Base-by-base conservation (phyloP, 2,888 invertebrate species). In the Catocala fraxini region DNA sequence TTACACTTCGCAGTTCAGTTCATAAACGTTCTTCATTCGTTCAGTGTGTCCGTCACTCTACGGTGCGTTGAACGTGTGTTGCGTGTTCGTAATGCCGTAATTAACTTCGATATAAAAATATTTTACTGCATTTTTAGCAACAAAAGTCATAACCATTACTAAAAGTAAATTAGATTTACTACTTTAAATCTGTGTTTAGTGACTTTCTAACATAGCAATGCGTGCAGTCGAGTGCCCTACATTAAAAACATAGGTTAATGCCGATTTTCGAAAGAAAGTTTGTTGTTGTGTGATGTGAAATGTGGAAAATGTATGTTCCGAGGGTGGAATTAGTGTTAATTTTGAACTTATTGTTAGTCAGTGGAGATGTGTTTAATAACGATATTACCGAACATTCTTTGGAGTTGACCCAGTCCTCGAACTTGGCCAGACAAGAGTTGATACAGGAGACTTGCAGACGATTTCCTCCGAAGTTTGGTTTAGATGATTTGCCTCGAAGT, bases 371-470 rank as follows among this genome's bases (percentile, higher is more conserved):
- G 58, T 82, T 78, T 71, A 86, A 88, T 55, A 86, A 86, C 56
- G 80, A 82, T 47, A 79, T 83, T n/a, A 84, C 81, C 76, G 81
- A 83, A 48, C 70, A 95, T 79, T 94, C 95, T 10, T 84, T 95
- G 72, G 95, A 96, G 79, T 84, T 96, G 79, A 96, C 95, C 71
- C 96, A 96, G 85, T 95, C 95, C 54, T 91, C 95, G 83, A 96
- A 96, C 85, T 91, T 96, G 73, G 95, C 95, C 48, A 91, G 96
- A 0, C 96, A 96, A 84, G 96, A 96, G 76, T 89, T 94, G 51
- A 89, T 96, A 68, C 95, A 96, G 75, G 95, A 95, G 66, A 93
- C 95, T 68, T 97, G 97, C 80, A 92, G 95, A 56, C 92, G 90
- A 4, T 90, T 94, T 69, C 92, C 93, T 5, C 90, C 93, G 43